phyloP scores from a whole-genome alignment of 1,140 invertebrate species.

The Lutraria rhynchaena region DNA sequence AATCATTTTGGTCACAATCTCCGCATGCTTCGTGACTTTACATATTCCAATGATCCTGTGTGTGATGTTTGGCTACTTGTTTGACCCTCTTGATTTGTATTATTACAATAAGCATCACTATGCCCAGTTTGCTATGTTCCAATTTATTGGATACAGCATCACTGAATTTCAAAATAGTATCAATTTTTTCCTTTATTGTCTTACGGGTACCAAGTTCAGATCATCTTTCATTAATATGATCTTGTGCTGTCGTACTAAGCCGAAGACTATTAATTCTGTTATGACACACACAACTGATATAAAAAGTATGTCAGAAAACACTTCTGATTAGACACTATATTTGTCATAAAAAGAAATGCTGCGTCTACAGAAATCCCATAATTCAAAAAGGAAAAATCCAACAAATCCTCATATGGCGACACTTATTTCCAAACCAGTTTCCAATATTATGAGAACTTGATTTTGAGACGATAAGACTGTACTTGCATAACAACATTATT shows the following conservation, averaged over 20 bases:
- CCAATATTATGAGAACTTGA: no score
- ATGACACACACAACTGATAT: no score
- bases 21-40: not conserved
- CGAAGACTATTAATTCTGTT: no score
- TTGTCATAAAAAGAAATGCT: no score
- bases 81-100: not conserved
- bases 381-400: no score
- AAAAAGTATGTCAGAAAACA: no score
- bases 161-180: conserved; percentile 22
- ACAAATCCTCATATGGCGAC: no score
- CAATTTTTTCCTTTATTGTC: conserved; percentile 21
- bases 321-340: no score
- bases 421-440: no score
- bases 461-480: no score
- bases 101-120: not conserved
- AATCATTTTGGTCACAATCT: not conserved
- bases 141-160: not conserved
- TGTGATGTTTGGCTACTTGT: not conserved
- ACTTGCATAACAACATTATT: no score
- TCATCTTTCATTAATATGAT: not conserved
- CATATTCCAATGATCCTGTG: not conserved
- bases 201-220: conserved; percentile 3
- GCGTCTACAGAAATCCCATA: no score
- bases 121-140: not conserved
- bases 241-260: not conserved